A percentile compares a stretch with the other conserved stretches of the same genome.
phyloP scores from a whole-genome alignment of 1,140 invertebrate genomes.

The Choristoneura fumiferana region DNA sequence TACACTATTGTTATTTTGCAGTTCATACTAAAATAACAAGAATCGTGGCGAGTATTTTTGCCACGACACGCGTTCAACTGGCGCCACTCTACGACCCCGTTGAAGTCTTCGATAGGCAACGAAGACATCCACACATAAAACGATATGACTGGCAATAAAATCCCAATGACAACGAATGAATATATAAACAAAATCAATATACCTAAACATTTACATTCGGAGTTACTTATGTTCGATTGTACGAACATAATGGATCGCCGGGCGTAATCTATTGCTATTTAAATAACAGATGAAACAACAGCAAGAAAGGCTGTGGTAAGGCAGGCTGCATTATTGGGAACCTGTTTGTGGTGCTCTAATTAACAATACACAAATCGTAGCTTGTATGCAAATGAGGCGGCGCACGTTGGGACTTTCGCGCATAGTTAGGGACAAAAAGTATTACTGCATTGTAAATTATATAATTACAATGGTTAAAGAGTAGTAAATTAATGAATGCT shows the following conservation, averaged over 20 bases:
- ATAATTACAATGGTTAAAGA: no score
- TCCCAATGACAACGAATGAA: background rate
- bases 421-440: no score
- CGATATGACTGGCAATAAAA: slow-evolving; percentile 4
- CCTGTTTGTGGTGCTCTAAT: slow-evolving; percentile 74
- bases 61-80: no score
- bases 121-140: background rate
- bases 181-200: slow-evolving; percentile 39
- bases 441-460: no score
- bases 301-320: slow-evolving; percentile 53
- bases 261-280: slow-evolving; percentile 67
- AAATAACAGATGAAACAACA: slow-evolving; percentile 71
- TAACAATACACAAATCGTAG: slow-evolving; percentile 78
- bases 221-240: slow-evolving; percentile 68
- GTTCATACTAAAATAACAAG: no score
- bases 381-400: slow-evolving; percentile 74
- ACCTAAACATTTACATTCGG: slow-evolving; percentile 64
- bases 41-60: no score
- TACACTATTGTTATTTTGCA: no score
- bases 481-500: no score
- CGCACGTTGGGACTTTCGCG: no score
- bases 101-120: slow-evolving; percentile 28
- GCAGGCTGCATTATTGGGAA: slow-evolving; percentile 62
- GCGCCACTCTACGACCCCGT: slow-evolving; percentile 19
- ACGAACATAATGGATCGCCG: slow-evolving; percentile 37